phyloP scores from a whole-genome alignment of 1,140 invertebrate genomes.

The Centruroides sculpturatus region DNA sequence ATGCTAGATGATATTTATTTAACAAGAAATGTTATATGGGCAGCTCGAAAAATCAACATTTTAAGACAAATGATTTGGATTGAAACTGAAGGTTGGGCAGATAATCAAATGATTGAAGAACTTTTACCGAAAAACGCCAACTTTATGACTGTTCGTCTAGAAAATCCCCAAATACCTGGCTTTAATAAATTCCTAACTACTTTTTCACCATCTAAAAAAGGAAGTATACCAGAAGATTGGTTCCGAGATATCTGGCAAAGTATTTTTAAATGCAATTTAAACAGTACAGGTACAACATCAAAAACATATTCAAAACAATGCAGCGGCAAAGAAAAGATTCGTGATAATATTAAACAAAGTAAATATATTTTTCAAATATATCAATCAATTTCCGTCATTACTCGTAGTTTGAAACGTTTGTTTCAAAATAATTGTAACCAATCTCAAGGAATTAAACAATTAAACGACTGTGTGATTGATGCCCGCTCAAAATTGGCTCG shows the following conservation, averaged over 20 bases:
- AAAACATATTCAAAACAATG: slow-evolving; percentile 2
- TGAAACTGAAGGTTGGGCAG: slow-evolving; percentile 10
- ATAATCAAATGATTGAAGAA: slow-evolving; percentile 16
- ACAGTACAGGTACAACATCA: slow-evolving; percentile 23
- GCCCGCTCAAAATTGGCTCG: no score
- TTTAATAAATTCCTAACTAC: slow-evolving; percentile 28
- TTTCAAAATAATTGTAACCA: no score
- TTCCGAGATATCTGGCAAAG: slow-evolving; percentile 33
- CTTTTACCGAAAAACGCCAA: slow-evolving; percentile 24
- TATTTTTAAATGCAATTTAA: slow-evolving; percentile 27
- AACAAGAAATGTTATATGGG: slow-evolving; percentile 5
- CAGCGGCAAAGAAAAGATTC: slow-evolving; percentile 10
- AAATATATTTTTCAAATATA: slow-evolving; percentile 26
- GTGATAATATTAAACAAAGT: slow-evolving; percentile 19
- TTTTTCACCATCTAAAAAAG: slow-evolving; percentile 26
- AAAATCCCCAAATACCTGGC: slow-evolving; percentile 31
- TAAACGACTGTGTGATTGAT: no score
- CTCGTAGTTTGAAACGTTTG: no score
- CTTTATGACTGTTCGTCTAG: slow-evolving; percentile 22
- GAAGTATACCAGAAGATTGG: slow-evolving; percentile 29
- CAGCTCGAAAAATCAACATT: slow-evolving; percentile 1
- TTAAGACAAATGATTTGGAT: slow-evolving; percentile 9
- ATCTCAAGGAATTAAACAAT: no score
- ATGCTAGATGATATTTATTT: slow-evolving; percentile 4
- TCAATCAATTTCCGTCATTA: no score